phyloP scores from a whole-genome alignment of 2,797 vertebrate genomes.

The Rhyacichthys aspro region DNA sequence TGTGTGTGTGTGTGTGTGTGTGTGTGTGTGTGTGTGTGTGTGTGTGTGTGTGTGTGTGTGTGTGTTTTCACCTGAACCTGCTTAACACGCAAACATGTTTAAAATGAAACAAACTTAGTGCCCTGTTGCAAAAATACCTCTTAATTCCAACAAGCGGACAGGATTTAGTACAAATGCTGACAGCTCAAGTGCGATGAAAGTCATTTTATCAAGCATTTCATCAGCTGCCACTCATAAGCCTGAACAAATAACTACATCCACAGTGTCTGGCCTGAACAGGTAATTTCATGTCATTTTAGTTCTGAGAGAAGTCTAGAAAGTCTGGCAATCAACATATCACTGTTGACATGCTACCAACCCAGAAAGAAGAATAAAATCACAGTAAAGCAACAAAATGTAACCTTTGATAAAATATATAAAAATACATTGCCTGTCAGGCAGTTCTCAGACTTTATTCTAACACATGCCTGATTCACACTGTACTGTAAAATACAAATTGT shows the following conservation, averaged over 20 bases:
- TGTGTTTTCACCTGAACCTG: conserved; percentile 22
- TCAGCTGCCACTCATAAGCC: conserved; percentile 49
- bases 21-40: background rate
- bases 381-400: background rate
- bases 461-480: conserved; percentile 25
- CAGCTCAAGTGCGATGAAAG: conserved; percentile 48
- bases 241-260: conserved; percentile 48
- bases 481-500: conserved; percentile 26
- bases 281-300: conserved; percentile 55
- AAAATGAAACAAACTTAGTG: conserved; percentile 49
- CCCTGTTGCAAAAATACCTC: conserved; percentile 34
- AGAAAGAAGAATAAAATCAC: conserved; percentile 2
- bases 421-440: too few relatives aligned
- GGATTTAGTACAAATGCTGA: conserved; percentile 34
- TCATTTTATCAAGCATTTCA: conserved; percentile 47
- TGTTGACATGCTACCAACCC: conserved; percentile 23
- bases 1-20: background rate
- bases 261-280: conserved; percentile 43
- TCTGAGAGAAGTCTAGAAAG: conserved; percentile 38
- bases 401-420: background rate
- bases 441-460: conserved; percentile 3
- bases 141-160: conserved; percentile 37
- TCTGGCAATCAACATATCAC: conserved; percentile 37
- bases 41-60: background rate
- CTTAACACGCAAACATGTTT: conserved; percentile 28